Conservation (phyloP, 2,113 vertebrate species). For the Excalfactoria chinensis region DNA sequence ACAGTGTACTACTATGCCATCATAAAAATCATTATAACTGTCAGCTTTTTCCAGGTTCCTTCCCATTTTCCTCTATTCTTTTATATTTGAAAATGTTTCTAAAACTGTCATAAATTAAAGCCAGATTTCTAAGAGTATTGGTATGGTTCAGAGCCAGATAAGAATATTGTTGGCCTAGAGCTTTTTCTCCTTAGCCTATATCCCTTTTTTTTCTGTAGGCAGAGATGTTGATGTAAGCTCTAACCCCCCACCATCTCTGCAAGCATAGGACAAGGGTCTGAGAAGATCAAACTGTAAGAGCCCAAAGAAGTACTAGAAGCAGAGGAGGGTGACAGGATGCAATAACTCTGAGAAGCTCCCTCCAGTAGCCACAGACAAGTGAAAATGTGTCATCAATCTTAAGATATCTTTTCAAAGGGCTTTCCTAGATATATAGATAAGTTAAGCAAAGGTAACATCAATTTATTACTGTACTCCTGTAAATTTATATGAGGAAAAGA, state of each 20-base stretch:
- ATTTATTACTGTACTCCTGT: background rate
- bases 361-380: background rate
- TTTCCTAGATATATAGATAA: background rate
- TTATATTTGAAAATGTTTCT: background rate
- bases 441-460: background rate
- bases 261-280: background rate
- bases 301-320: background rate
- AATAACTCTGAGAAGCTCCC: background rate
- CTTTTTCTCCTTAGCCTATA: background rate
- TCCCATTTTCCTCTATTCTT: background rate
- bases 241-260: background rate
- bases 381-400: background rate
- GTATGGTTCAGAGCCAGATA: background rate
- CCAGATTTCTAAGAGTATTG: background rate
- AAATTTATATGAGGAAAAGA: background rate
- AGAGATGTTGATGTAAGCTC: background rate
- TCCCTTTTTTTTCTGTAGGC: background rate
- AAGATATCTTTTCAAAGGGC: background rate
- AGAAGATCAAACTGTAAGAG: background rate
- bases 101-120: background rate
- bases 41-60: background rate
- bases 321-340: background rate
- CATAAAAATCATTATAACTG: background rate
- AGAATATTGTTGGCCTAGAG: background rate
- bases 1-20: fast-evolving